Evolutionary conservation across 2,888 invertebrate genomes (phyloP).

Genomic region (Dermolepida albohirtum): DNA sequence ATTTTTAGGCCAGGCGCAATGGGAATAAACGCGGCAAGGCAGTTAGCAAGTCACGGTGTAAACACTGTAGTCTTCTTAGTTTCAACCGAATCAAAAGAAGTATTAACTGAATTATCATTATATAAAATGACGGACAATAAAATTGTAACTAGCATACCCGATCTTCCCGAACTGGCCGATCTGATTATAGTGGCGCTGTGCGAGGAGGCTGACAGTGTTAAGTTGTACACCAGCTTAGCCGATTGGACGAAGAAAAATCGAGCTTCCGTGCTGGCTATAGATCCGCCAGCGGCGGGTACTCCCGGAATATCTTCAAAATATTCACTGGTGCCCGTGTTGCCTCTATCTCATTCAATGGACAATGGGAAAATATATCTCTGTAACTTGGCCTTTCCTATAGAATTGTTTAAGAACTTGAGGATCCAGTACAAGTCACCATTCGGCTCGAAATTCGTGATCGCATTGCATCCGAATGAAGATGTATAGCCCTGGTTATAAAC

Average conservation of each 20-base stretch:
- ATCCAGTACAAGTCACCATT: slow-evolving; percentile 88
- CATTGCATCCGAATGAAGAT: slow-evolving; percentile 69
- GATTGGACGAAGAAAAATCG: slow-evolving; percentile 78
- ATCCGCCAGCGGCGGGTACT: slow-evolving; percentile 78
- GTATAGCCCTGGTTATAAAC: slow-evolving; percentile 13
- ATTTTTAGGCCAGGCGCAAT: slow-evolving; percentile 69
- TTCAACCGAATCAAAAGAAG: slow-evolving; percentile 60
- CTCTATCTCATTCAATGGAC: slow-evolving; percentile 72
- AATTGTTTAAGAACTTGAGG: slow-evolving; percentile 79
- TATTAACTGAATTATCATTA: slow-evolving; percentile 74
- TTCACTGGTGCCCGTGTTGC: slow-evolving; percentile 78
- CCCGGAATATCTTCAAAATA: slow-evolving; percentile 74
- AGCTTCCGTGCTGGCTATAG: slow-evolving; percentile 80
- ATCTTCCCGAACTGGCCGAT: slow-evolving; percentile 67
- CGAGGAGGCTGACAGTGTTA: slow-evolving; percentile 64
- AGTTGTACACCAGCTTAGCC: slow-evolving; percentile 68
- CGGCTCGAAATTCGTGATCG: slow-evolving; percentile 84
- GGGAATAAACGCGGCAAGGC: slow-evolving; percentile 81
- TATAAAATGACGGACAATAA: slow-evolving; percentile 76
- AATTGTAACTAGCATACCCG: slow-evolving; percentile 67
- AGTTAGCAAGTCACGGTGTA: slow-evolving; percentile 86
- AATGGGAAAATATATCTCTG: slow-evolving; percentile 85
- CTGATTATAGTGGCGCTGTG: slow-evolving; percentile 70
- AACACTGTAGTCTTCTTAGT: slow-evolving; percentile 70
- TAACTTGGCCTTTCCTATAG: slow-evolving; percentile 84